A percentile compares a stretch with the other conserved stretches of the same genome.
Conservation (phyloP, 2,113 vertebrate species). For the Lepus europaeus region DNA sequence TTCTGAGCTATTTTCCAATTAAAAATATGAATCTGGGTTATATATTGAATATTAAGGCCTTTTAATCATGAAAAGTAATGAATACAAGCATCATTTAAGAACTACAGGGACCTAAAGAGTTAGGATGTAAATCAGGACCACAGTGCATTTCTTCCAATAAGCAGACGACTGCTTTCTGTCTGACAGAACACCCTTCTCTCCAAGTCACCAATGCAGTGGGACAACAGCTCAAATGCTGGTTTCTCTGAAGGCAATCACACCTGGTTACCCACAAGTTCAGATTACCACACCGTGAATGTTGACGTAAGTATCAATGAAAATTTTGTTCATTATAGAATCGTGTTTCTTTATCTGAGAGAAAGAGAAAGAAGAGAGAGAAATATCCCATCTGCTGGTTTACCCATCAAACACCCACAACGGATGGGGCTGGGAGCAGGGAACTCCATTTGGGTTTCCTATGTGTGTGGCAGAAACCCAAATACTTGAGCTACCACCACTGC, state of each 20-base stretch:
- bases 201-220: constrained; percentile 98
- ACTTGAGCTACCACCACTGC: no score
- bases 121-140: not conserved
- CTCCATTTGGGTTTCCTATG: no score
- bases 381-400: no score
- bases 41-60: not conserved
- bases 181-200: constrained; percentile 83
- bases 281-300: constrained; percentile 92
- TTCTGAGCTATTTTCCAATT: not conserved
- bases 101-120: not conserved
- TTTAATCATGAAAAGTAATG: not conserved
- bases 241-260: constrained; percentile 92
- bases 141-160: constrained; percentile 30
- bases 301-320: constrained; percentile 88
- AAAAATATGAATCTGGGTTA: not conserved
- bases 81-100: not conserved
- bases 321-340: not conserved
- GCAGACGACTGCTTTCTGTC: not conserved
- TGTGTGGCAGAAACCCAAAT: no score
- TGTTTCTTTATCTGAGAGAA: no score
- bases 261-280: constrained; percentile 92
- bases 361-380: no score
- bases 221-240: constrained; percentile 89
- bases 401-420: no score
- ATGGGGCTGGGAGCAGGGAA: no score